These are phyloP conservation scores for Acyrthosiphon pisum DNA, from an alignment of 1,140 invertebrate genomes.

Conservation along the genomic window DNA sequence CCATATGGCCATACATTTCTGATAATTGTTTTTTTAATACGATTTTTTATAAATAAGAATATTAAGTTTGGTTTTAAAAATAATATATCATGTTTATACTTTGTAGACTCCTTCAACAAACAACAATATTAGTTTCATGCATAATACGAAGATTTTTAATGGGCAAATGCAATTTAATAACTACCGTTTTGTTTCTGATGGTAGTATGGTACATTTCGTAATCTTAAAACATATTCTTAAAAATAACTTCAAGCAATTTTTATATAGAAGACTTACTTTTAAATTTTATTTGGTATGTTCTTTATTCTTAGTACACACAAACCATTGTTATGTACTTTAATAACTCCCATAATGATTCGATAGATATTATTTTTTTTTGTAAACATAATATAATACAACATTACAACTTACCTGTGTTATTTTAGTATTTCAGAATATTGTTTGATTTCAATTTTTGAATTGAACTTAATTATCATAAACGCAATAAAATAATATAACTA, in stretches of 20 bases:
- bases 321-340: too few relatives aligned
- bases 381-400: not conserved
- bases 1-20: too few relatives aligned
- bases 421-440: not conserved
- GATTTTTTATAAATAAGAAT: too few relatives aligned
- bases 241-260: not conserved
- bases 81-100: too few relatives aligned
- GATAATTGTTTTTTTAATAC: too few relatives aligned
- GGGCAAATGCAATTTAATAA: not conserved
- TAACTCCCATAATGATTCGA: not conserved
- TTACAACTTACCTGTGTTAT: not conserved
- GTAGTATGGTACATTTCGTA: not conserved
- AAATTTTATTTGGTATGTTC: not conserved
- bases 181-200: not conserved
- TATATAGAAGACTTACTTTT: not conserved
- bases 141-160: not conserved
- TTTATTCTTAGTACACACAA: not conserved
- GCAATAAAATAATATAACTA: not conserved
- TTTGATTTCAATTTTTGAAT: not conserved
- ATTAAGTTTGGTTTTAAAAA: too few relatives aligned
- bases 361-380: not conserved
- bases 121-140: not conserved
- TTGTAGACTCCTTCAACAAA: not conserved
- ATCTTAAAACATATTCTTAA: not conserved
- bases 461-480: not conserved